These are phyloP conservation scores for Leptobrachium ailaonicum DNA, from an alignment of 2,113 vertebrate species.

Conservation along the genomic window DNA sequence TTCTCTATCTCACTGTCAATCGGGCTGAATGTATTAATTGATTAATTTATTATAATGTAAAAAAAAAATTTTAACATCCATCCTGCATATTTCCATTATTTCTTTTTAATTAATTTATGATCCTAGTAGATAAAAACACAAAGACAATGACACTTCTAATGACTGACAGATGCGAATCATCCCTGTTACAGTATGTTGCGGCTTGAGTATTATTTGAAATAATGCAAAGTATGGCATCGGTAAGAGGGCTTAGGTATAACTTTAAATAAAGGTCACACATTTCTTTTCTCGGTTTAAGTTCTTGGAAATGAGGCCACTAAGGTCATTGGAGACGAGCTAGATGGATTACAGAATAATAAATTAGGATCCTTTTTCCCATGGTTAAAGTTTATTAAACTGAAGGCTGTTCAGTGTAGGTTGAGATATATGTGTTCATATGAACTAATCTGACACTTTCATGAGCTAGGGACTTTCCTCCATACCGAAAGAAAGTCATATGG, in stretches of 20 bases:
- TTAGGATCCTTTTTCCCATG: conserved; percentile 48
- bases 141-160: too few relatives aligned
- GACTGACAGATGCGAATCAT: too few relatives aligned
- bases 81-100: too few relatives aligned
- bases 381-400: conserved; percentile 46
- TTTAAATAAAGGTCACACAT: conserved; percentile 42
- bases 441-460: conserved; percentile 44
- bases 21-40: too few relatives aligned
- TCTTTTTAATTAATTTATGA: too few relatives aligned
- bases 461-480: conserved; percentile 28
- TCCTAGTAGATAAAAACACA: too few relatives aligned
- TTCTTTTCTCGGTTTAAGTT: conserved; percentile 23
- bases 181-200: too few relatives aligned
- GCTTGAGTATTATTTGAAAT: too few relatives aligned
- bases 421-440: conserved; percentile 45
- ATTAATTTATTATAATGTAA: too few relatives aligned
- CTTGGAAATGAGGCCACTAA: conserved; percentile 38
- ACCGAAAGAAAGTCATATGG: conserved; percentile 34
- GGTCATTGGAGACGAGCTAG: conserved; percentile 45
- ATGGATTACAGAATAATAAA: conserved; percentile 49
- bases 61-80: too few relatives aligned
- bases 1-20: too few relatives aligned
- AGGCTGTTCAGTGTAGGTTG: conserved; percentile 30
- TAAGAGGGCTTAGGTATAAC: background rate
- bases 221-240: background rate